Conservation (phyloP, 2,888 invertebrate genomes). For the Zaprionus bogoriensis region DNA sequence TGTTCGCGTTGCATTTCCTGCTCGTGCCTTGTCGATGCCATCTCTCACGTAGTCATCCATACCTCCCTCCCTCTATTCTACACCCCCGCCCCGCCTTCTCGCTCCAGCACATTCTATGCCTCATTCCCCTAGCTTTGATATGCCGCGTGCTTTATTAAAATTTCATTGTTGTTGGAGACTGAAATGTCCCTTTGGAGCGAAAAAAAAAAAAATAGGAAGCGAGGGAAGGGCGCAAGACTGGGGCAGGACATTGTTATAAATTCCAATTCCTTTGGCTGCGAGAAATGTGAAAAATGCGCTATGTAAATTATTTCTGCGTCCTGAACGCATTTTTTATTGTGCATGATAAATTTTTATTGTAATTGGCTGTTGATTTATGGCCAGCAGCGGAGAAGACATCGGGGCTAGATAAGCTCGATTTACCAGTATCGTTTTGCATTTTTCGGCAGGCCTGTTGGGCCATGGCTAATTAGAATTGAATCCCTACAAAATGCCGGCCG, state of each 20-base stretch:
- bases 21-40: neutral
- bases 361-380: conserved; percentile 78
- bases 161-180: conserved; percentile 53
- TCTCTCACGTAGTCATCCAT: conserved; percentile 1
- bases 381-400: conserved; percentile 8
- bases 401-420: conserved; percentile 59
- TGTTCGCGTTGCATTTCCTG: neutral
- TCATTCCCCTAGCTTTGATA: conserved; percentile 42
- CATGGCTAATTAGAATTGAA: conserved; percentile 45
- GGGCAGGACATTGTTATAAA: conserved; percentile 76
- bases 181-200: neutral
- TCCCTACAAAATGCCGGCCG: neutral
- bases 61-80: neutral
- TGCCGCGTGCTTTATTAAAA: conserved; percentile 73
- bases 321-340: conserved; percentile 69
- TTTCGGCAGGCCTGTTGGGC: conserved; percentile 35
- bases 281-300: conserved; percentile 74
- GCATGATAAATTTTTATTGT: conserved; percentile 78
- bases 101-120: neutral
- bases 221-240: conserved; percentile 21
- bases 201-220: neutral
- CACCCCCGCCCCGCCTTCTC: neutral
- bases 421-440: conserved; percentile 53
- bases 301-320: conserved; percentile 72
- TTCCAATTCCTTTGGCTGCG: conserved; percentile 54